Conservation (phyloP, 1,140 invertebrate species). For the Pentalonia nigronervosa region DNA sequence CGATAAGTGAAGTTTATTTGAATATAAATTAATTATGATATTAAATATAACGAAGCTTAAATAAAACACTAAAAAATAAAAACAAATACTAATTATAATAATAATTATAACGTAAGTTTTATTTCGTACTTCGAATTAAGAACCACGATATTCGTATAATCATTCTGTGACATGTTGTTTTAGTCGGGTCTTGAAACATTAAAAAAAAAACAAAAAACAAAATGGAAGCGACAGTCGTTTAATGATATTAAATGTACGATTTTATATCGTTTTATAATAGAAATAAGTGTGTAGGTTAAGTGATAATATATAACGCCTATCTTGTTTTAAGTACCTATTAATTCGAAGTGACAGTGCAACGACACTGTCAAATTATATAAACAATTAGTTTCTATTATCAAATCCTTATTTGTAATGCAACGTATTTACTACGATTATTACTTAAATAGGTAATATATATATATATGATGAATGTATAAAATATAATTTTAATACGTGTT, state of each 20-base stretch:
- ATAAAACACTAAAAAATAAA: not conserved
- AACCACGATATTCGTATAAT: not conserved
- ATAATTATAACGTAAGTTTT: not conserved
- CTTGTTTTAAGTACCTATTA: not conserved
- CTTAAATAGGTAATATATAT: not conserved
- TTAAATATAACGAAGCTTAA: not conserved
- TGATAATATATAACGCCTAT: not conserved
- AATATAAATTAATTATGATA: not conserved
- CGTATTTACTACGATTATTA: not conserved
- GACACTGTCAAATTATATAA: too few species aligned
- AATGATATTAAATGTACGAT: too few species aligned
- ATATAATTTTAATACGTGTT: too few species aligned
- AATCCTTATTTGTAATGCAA: not conserved
- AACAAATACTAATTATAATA: not conserved
- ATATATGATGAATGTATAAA: too few species aligned
- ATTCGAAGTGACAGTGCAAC: not conserved
- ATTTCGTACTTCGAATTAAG: not conserved
- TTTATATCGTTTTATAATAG: too few species aligned
- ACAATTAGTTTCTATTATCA: not conserved
- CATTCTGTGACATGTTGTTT: too few species aligned
- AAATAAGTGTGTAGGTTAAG: not conserved
- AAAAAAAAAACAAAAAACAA: too few species aligned
- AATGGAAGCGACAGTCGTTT: too few species aligned
- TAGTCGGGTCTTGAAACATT: too few species aligned
- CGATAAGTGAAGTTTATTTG: too few species aligned